Evolutionary conservation across 2,113 vertebrate genomes (phyloP).

Genomic region (Taurulus bubalis): DNA sequence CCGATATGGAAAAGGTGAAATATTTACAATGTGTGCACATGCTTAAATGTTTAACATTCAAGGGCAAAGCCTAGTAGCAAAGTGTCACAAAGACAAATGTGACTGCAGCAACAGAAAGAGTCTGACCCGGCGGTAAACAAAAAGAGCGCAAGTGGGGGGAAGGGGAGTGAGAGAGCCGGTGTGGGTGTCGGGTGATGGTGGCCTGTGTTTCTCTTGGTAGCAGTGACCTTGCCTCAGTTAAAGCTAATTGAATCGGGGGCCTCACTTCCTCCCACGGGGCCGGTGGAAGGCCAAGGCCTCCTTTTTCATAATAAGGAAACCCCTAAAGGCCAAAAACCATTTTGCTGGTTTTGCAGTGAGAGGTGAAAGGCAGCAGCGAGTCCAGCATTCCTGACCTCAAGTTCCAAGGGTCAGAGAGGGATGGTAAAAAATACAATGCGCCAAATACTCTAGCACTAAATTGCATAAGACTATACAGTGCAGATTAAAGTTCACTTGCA

Average conservation of each 20-base stretch:
- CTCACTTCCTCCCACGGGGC: slow-evolving; percentile 68
- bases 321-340: slow-evolving; percentile 43
- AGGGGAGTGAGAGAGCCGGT: slow-evolving; percentile 11
- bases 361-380: slow-evolving; percentile 38
- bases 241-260: slow-evolving; percentile 67
- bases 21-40: neutral
- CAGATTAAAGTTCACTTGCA: neutral
- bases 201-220: slow-evolving; percentile 51
- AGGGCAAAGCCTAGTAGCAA: neutral
- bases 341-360: slow-evolving; percentile 25
- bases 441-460: neutral
- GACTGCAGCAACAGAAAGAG: slow-evolving; percentile 38
- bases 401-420: neutral
- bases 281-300: slow-evolving; percentile 31
- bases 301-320: slow-evolving; percentile 55
- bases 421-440: neutral
- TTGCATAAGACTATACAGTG: neutral
- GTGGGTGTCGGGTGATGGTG: slow-evolving; percentile 38
- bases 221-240: slow-evolving; percentile 62
- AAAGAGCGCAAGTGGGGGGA: neutral
- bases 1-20: neutral
- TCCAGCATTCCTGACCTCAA: slow-evolving; percentile 23
- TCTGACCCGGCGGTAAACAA: slow-evolving; percentile 44
- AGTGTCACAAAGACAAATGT: slow-evolving; percentile 16
- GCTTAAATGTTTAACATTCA: slow-evolving; percentile 19